Percentiles rank a stretch among this genome's conserved stretches.
phyloP scores from a whole-genome alignment of 2,113 vertebrate species.

The Anseranas semipalmata region DNA sequence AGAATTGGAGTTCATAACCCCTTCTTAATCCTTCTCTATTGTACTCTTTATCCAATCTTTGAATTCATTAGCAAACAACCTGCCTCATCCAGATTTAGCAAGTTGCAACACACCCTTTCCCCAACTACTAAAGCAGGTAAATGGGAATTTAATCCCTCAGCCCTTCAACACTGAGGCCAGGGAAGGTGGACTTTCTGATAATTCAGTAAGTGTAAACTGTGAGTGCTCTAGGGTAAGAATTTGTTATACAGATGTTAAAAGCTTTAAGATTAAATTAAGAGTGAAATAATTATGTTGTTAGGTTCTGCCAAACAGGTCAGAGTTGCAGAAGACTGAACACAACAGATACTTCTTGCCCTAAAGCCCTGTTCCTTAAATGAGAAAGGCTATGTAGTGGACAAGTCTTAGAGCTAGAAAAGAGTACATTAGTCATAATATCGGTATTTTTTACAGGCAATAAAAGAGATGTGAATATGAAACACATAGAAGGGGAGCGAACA shows the following conservation, averaged over 20 bases:
- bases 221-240: background rate
- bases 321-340: background rate
- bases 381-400: background rate
- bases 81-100: background rate
- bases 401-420: slow-evolving; percentile 6
- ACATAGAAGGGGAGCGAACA: slow-evolving; percentile 14
- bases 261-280: slow-evolving; percentile 31
- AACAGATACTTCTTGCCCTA: background rate
- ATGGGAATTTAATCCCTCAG: slow-evolving; percentile 21
- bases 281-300: slow-evolving; percentile 32
- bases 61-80: slow-evolving; percentile 59
- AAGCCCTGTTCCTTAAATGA: background rate
- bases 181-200: slow-evolving; percentile 30
- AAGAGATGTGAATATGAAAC: slow-evolving; percentile 44
- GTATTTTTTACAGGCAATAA: slow-evolving; percentile 38
- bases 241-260: slow-evolving; percentile 32
- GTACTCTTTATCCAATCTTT: background rate
- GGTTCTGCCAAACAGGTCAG: background rate
- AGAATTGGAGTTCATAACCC: slow-evolving; percentile 54
- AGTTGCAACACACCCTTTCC: slow-evolving; percentile 31
- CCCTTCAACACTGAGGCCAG: background rate
- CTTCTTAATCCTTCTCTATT: slow-evolving; percentile 28
- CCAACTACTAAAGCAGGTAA: slow-evolving; percentile 24
- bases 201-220: slow-evolving; percentile 30
- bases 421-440: background rate